Percentiles rank a stretch among this genome's conserved stretches.
phyloP scores from a whole-genome alignment of 1,140 invertebrate genomes.

The Doryteuthis pealeii region DNA sequence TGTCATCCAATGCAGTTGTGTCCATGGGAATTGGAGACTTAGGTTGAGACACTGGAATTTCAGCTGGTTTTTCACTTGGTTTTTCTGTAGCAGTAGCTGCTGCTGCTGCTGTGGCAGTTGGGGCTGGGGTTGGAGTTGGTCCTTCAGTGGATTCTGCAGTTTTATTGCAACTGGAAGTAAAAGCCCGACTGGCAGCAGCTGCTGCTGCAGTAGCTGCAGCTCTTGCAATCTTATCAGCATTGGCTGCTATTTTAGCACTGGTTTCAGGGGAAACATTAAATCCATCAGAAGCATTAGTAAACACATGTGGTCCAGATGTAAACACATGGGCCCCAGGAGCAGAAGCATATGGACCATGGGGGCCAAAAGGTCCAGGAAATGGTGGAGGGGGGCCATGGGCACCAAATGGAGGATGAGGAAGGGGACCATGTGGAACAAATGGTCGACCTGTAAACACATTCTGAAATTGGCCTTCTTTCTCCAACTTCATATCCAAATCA shows the following conservation, averaged over 20 bases:
- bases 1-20: too few relatives aligned
- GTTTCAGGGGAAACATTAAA: not conserved
- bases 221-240: not conserved
- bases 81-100: not conserved
- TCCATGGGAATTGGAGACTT: too few relatives aligned
- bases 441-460: slow-evolving; percentile 19
- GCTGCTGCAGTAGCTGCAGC: not conserved
- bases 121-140: not conserved
- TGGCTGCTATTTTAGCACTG: not conserved
- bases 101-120: not conserved
- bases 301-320: not conserved
- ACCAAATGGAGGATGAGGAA: not conserved
- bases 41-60: too few relatives aligned
- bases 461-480: slow-evolving; percentile 31
- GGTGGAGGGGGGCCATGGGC: slow-evolving; percentile 17
- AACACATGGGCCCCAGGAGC: not conserved
- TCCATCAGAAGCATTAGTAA: not conserved
- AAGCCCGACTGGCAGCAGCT: not conserved
- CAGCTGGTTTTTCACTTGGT: not conserved
- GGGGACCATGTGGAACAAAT: not conserved
- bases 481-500: slow-evolving; percentile 53
- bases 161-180: too few relatives aligned
- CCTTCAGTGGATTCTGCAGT: not conserved
- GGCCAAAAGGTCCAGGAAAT: slow-evolving; percentile 10
- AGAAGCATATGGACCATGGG: not conserved